These are phyloP conservation scores for Xestia ashworthii DNA, from an alignment of 2,888 invertebrate genomes.

Conservation along the genomic window DNA sequence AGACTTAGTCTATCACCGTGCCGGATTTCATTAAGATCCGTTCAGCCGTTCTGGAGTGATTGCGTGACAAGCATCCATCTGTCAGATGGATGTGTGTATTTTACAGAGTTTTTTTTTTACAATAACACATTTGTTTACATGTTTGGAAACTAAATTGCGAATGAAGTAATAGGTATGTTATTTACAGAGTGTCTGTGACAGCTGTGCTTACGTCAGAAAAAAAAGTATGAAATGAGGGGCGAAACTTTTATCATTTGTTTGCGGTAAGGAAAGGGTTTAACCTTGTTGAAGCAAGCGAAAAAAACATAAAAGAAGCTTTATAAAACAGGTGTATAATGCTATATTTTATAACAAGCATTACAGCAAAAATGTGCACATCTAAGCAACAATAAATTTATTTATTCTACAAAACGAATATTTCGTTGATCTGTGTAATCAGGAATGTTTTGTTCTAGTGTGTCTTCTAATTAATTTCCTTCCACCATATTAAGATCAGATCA, in stretches of 20 bases:
- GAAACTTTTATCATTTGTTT: conserved; percentile 29
- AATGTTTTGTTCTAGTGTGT: neutral
- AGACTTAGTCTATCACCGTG: neutral
- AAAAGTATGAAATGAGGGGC: conserved; percentile 14
- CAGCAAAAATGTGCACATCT: conserved; percentile 1
- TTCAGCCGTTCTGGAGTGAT: neutral
- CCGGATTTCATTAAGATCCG: neutral
- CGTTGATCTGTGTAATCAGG: neutral
- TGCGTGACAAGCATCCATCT: neutral
- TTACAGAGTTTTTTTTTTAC: neutral
- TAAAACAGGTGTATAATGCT: neutral
- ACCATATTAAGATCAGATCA: neutral
- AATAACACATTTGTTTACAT: neutral
- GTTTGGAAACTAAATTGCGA: neutral
- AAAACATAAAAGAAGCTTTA: neutral
- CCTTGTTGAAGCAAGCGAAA: neutral
- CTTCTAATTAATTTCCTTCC: conserved; percentile 17
- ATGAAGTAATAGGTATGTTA: neutral
- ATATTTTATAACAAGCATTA: neutral
- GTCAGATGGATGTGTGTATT: neutral
- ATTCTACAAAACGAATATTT: neutral
- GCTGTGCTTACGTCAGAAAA: conserved; percentile 15
- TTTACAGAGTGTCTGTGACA: neutral
- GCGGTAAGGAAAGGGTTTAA: neutral
- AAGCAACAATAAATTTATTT: neutral